Percentiles rank a stretch among this genome's conserved stretches.
phyloP scores from a whole-genome alignment of 2,113 vertebrate species.

The Mormoops blainvillei region DNA sequence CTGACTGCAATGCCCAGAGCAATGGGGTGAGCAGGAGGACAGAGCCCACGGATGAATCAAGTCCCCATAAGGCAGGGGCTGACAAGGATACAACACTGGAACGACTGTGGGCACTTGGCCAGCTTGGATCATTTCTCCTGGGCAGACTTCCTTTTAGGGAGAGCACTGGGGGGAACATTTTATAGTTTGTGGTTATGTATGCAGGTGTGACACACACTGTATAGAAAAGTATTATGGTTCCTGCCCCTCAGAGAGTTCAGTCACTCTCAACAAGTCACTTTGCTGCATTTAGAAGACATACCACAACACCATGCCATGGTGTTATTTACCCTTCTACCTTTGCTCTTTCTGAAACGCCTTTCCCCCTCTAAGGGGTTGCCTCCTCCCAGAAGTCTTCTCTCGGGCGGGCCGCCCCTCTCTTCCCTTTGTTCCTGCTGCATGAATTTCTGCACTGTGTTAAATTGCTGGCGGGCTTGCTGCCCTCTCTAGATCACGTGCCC shows the following conservation, averaged over 20 bases:
- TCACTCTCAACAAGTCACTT: neutral
- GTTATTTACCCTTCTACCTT: neutral
- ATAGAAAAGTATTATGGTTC: neutral
- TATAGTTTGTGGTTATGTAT: neutral
- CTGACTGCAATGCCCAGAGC: too few species aligned
- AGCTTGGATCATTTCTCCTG: neutral
- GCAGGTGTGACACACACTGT: neutral
- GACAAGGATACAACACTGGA: neutral
- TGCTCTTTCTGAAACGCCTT: neutral
- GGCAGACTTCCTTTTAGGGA: neutral
- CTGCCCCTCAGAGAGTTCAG: neutral
- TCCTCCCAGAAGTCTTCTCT: neutral
- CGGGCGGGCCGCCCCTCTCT: neutral
- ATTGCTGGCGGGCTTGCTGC: neutral
- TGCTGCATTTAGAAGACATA: neutral
- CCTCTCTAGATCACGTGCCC: neutral
- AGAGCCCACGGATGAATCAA: neutral
- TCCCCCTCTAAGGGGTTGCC: neutral
- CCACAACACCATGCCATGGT: neutral
- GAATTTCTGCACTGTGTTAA: neutral
- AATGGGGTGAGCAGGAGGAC: accelerated
- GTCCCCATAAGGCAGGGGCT: neutral
- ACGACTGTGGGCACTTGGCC: neutral
- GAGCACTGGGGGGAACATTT: neutral
- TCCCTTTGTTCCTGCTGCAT: neutral